Evolutionary conservation across 1,140 invertebrate species (phyloP), one percentile per base, ranked within the genome.

Genomic region (Pogonomyrmex barbatus): DNA sequence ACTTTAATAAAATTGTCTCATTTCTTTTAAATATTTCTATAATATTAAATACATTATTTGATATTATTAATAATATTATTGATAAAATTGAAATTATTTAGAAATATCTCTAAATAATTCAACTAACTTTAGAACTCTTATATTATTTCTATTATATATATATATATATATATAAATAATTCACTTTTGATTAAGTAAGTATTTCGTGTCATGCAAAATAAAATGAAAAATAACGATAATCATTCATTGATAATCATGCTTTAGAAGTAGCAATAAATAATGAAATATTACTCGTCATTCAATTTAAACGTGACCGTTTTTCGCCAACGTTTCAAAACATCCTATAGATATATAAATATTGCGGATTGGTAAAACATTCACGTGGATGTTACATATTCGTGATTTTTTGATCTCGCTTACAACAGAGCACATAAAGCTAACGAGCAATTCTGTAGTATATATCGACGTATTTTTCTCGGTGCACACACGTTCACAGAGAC

Each of bases 331-430:
- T 82, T 60, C 24, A 3, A 1, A 33, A 33, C 9, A 9, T 4
- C 3, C 36, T 24, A 17, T 24, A 42, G 42, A 39, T 67, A 17
- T 24, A 12, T 71, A 73, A 47, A 50, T 47, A 83, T 62, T 42
- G 14, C 24, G 24, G 3, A 81, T 81, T 50, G 68, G 9, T n/a
- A 82, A 82, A 71, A 82, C 6, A 5, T 82, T n/a, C 54, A 58
- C 39, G 39, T 52, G 17, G 30, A 50, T 39, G 58, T 58, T n/a
- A 2, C 12, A 24, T 14, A 70, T 14, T 82, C 39, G 79, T 73
- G 45, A 73, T 82, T 52, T 78, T 82, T 73, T 82, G 4, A 47
- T 82, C 24, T 82, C 30, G 42, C 39, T 83, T 39, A 82, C n/a
- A 47, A 30, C 62, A 6, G 10, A 9, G 42, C 30, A 56, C 24